Base-by-base conservation (phyloP, 2,888 invertebrate genomes). In the Eristalis pertinax region DNA sequence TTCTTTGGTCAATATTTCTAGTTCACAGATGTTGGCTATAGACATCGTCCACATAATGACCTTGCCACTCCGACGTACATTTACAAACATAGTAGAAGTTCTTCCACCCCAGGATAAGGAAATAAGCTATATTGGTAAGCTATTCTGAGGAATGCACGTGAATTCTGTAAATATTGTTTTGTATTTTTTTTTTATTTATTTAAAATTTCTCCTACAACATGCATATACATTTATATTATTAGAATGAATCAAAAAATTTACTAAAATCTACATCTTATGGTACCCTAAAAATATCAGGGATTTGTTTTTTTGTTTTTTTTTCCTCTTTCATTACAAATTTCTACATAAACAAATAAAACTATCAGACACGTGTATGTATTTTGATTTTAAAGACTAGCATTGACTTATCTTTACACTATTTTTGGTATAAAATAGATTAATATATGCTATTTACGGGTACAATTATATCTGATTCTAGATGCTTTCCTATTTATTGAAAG, bases 171-270 rank as follows among this genome's bases (percentile, higher is more conserved):
- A 32, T 35, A 7, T 29, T 13, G 4, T 35, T 60, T 24, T 32
- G 8, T 26, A 5, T 63, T 67, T 77, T 78, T 63, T 68, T 26
- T 22, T 32, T 22, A 74, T 84, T 84, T 84, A 84, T 84, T 84
- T 68, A 43, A 22, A 76, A 77, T 77, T 50, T 77, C 32, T 68
- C 62, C 84, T 84, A 84, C 74, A 84, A 84, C 84, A 84, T 79
- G 74, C 79, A 84, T 70, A 29, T 84, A 78, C 73, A 84, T 79
- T 70, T 79, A 22, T 58, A 50, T 35, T 26, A 29, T 26, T 60
- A 60, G 22, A 62, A 76, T 43, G 68, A 76, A 69, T 24, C 24
- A 38, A 58, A 79, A 72, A 58, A 58, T 72, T 58, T 13, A n/a
- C 32, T 13, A 63, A 63, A 72, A 73, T 38, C 35, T 65, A 32